Base-by-base conservation (phyloP, 2,888 invertebrate genomes). In the Eudasyphora cyanicolor region DNA sequence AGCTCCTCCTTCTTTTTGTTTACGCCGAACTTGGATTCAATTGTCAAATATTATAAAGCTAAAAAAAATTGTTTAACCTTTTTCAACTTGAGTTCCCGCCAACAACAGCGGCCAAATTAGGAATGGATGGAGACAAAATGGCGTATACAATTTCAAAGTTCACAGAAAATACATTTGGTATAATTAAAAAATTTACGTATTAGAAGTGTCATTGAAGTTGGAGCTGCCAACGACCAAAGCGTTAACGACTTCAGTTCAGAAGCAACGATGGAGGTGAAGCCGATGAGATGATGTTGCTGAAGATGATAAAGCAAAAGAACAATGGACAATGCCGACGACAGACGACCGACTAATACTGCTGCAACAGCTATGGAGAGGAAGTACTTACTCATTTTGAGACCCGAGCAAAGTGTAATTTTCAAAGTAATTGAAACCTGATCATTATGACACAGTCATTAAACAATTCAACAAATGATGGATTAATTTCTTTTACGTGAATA, bases 351-450 rank as follows among this genome's bases (percentile, higher is more conserved):
- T 12, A 42, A 17, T 60, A 21, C 1, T 51, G 21, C 74, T 38
- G 17, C 19, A n/a, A 10, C 54, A 21, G 19, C 21, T 38, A 75
- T 12, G 35, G 57, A 57, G 77, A 76, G 82, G 82, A 83, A 79
- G 73, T 83, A 42, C 62, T 82, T 79, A 54, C 27, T 10, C 51
- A 60, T 51, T 49, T 60, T 17, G 57, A 76, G 57, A 79, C 49
- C 24, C 29, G 45, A 29, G 51, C 45, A 2, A 54, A 78, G 77
- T 78, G 78, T 79, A 64, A 76, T 75, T 81, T 78, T 86, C 85
- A 85, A 84, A 88, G 89, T 89, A 90, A 90, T 89, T 87, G 89
- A 89, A 88, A 89, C 87, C 90, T 85, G 87, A 89, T 87, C 88
- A 85, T 87, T 87, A 89, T 89, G 89, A 89, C 88, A 89, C 90